Evolutionary conservation across 2,113 vertebrate species (phyloP).

Genomic region (Psettodes erumei): DNA sequence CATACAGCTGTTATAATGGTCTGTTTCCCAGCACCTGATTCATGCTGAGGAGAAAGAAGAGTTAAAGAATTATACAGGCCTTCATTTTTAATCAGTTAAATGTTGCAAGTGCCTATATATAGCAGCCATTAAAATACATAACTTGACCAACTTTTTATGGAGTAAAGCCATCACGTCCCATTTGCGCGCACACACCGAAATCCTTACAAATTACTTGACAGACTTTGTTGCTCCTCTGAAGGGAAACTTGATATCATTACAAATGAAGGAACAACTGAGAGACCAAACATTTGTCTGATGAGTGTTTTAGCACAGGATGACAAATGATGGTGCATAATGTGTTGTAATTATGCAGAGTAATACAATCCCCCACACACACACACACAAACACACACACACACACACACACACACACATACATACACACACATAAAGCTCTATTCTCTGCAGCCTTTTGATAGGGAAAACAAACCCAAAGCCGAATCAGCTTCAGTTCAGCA

Average conservation of each 20-base stretch:
- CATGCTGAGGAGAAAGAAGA: neutral
- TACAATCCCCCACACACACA: too few species aligned
- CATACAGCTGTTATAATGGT: neutral
- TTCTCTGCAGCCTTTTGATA: constrained; percentile 72
- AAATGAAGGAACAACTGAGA: constrained; percentile 49
- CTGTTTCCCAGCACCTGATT: neutral
- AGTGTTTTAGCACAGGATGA: constrained; percentile 65
- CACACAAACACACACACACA: too few species aligned
- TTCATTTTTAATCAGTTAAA: neutral
- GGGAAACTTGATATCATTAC: constrained; percentile 49
- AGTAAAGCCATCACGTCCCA: neutral
- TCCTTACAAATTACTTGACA: constrained; percentile 36
- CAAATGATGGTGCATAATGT: constrained; percentile 74
- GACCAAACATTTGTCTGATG: constrained; percentile 74
- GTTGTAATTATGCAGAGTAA: constrained; percentile 77
- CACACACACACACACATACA: too few species aligned
- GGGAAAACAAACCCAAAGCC: constrained; percentile 65
- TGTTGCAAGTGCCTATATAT: neutral
- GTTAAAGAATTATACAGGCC: neutral
- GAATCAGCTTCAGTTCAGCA: constrained; percentile 49
- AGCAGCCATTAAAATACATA: neutral
- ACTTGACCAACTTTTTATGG: neutral
- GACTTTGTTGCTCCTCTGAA: constrained; percentile 38
- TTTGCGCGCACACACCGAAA: constrained; percentile 7
- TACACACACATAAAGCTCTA: constrained; percentile 46